Percentiles rank a stretch among this genome's conserved stretches.
Conservation (phyloP, 2,797 vertebrate genomes). For the Enteromius fasciolatus region DNA sequence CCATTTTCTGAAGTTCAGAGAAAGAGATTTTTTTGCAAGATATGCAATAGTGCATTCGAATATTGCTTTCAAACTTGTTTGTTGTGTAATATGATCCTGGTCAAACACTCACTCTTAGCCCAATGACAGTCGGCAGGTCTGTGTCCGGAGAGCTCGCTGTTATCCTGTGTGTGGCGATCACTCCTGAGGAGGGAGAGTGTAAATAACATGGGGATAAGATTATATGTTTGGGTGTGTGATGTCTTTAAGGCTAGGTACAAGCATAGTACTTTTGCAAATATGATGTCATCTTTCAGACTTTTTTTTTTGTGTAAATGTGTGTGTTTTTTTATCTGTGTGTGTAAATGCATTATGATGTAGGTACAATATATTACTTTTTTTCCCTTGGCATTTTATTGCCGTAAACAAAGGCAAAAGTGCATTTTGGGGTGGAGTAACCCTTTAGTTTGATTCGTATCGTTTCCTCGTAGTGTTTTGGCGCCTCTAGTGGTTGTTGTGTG, state of each 20-base stretch:
- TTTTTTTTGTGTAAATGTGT: too few relatives aligned
- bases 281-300: too few relatives aligned
- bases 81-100: not conserved
- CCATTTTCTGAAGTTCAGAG: constrained; percentile 74
- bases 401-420: too few relatives aligned
- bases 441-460: not conserved
- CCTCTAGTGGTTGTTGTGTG: not conserved
- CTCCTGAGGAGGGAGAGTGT: constrained; percentile 66
- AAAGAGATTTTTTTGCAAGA: not conserved
- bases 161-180: constrained; percentile 84
- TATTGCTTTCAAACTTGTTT: not conserved
- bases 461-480: not conserved
- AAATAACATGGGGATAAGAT: not conserved
- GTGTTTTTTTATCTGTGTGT: too few relatives aligned
- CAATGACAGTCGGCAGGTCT: constrained; percentile 81
- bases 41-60: not conserved
- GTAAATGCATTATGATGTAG: too few relatives aligned
- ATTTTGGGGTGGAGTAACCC: too few relatives aligned
- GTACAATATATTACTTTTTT: too few relatives aligned
- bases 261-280: not conserved
- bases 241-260: too few relatives aligned
- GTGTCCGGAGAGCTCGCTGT: constrained; percentile 86
- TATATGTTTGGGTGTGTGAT: not conserved
- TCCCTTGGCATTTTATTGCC: too few relatives aligned
- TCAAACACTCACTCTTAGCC: constrained; percentile 77